Evolutionary conservation across 2,113 vertebrate genomes (phyloP).

Genomic region (Anser cygnoides): DNA sequence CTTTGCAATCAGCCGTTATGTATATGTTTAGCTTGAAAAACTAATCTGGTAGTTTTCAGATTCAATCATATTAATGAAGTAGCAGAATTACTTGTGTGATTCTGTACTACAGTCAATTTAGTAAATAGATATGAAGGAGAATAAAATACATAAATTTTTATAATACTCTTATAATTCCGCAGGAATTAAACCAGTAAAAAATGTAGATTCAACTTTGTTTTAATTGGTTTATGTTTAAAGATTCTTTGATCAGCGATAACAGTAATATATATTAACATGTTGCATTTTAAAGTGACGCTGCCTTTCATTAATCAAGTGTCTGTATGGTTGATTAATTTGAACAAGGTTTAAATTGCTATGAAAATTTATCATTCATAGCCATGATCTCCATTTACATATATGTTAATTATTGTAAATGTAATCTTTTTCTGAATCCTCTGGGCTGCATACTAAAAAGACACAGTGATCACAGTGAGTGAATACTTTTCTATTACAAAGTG

Average conservation of each 20-base stretch:
- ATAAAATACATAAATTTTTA: slow-evolving; percentile 57
- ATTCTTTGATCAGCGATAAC: slow-evolving; percentile 87
- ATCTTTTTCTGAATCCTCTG: slow-evolving; percentile 87
- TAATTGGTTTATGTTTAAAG: slow-evolving; percentile 86
- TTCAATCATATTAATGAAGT: slow-evolving; percentile 68
- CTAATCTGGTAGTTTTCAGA: slow-evolving; percentile 71
- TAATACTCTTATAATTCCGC: slow-evolving; percentile 72
- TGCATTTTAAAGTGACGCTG: slow-evolving; percentile 88
- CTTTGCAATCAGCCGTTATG: slow-evolving; percentile 58
- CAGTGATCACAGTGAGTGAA: slow-evolving; percentile 78
- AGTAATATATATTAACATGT: slow-evolving; percentile 88
- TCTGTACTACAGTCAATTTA: slow-evolving; percentile 70
- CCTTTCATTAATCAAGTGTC: slow-evolving; percentile 90
- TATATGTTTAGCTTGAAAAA: slow-evolving; percentile 53
- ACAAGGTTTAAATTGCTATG: slow-evolving; percentile 91
- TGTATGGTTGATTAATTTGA: slow-evolving; percentile 90
- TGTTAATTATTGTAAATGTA: slow-evolving; percentile 90
- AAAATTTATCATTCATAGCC: slow-evolving; percentile 91
- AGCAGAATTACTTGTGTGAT: slow-evolving; percentile 68
- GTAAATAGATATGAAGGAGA: slow-evolving; percentile 77
- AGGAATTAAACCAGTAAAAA: slow-evolving; percentile 78
- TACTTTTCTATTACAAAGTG: slow-evolving; percentile 79
- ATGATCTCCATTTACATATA: slow-evolving; percentile 91
- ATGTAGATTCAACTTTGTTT: slow-evolving; percentile 81
- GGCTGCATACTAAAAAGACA: slow-evolving; percentile 88